Percentiles rank a stretch among this genome's conserved stretches.
These are phyloP conservation scores for Pardosa pseudoannulata DNA, from an alignment of 2,888 invertebrate species.

Conservation along the genomic window DNA sequence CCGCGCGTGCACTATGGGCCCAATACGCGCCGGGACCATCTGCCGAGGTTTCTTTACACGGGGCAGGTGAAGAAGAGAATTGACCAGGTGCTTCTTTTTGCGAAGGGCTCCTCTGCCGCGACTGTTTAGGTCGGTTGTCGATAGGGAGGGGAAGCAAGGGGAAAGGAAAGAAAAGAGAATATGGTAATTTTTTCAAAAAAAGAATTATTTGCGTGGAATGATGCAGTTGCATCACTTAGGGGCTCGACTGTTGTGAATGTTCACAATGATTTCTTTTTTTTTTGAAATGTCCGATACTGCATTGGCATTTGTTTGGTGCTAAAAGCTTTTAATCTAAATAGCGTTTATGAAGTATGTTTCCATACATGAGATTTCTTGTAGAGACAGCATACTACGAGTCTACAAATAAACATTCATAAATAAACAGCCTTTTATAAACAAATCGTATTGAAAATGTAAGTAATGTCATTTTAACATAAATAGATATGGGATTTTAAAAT, in stretches of 20 bases:
- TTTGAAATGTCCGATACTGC: not conserved
- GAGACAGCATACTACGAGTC: too few relatives aligned
- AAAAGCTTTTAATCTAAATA: too few relatives aligned
- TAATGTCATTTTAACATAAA: too few relatives aligned
- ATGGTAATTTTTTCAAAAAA: not conserved
- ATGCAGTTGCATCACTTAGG: not conserved
- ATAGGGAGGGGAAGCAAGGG: too few relatives aligned
- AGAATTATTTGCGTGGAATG: not conserved
- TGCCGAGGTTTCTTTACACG: constrained; percentile 10
- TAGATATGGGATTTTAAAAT: too few relatives aligned
- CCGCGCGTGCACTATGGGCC: constrained; percentile 16
- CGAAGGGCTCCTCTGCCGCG: not conserved
- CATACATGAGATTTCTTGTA: too few relatives aligned
- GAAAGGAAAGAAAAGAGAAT: not conserved
- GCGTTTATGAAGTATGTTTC: too few relatives aligned
- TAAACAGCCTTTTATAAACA: too few relatives aligned
- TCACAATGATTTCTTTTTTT: not conserved
- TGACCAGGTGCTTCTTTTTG: constrained; percentile 14
- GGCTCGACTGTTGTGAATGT: not conserved
- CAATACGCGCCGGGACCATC: not conserved
- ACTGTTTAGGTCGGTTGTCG: not conserved
- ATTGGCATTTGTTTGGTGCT: not conserved
- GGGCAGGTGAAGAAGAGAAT: constrained; percentile 8
- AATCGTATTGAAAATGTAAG: too few relatives aligned
- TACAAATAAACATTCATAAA: too few relatives aligned